Base-by-base conservation (phyloP, 1,140 invertebrate species). In the Archivesica marissinica region DNA sequence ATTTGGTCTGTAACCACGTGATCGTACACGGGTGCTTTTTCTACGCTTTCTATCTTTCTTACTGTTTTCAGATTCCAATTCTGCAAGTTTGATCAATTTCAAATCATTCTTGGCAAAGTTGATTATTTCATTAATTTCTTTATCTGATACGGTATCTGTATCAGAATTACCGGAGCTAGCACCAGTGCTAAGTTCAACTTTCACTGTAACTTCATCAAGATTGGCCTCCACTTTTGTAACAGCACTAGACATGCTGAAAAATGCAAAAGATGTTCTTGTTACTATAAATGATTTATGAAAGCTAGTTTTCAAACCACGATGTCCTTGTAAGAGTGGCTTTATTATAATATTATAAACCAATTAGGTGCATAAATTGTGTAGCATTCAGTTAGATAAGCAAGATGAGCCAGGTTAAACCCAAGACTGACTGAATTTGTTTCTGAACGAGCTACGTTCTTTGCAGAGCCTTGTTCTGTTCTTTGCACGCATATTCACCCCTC, bases 1-100 rank as follows among this genome's bases (percentile, higher is more conserved):
- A 15, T 70, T 35, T n/a, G 66, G 66, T 47, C 66, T 70, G 13
- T 23, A 41, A 23, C 66, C 66, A 28, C 39, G n/a, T 47, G 35
- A 28, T 23, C 30, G 9, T 2, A 70, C 38, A 13, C 66, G 44
- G 3, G 38, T 15, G 23, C 66, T 50, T 50, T 3, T 25, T 50
- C 25, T 50, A 6, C 59, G n/a, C 23, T 59, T 59, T 28, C 6
- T 25, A 25, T 35, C 15, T 13, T 52, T 44, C 33, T 15, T 23
- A 33, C 23, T 30, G n/a, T 15, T 17, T 17, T 64, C 59, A 35
- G 59, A 2, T 1, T 33, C 20, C 4, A 11, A 30, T 64, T 35
- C 59, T 35, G 28, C 20, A 17, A 64, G 1, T 64, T 64, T 64
- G 0, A 64, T 15, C 23, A 64, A 1, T 35, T 15, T 35, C 30